These are phyloP conservation scores for Larimichthys polyactis DNA, from an alignment of 2,113 vertebrate species.

Conservation along the genomic window DNA sequence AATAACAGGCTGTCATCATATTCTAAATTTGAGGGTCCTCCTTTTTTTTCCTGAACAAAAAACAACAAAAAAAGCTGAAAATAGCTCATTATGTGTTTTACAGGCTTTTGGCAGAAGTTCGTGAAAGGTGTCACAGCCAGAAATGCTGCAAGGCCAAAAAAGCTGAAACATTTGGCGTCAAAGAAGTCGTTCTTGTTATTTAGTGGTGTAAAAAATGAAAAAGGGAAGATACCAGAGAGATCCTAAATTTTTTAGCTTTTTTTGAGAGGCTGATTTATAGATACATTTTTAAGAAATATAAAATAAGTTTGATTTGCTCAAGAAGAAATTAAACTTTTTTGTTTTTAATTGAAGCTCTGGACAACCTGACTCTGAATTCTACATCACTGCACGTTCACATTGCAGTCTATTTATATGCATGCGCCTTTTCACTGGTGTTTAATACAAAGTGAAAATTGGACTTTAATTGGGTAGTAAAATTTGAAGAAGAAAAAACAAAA, in stretches of 20 bases:
- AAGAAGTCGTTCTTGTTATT: slow-evolving; percentile 55
- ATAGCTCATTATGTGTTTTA: slow-evolving; percentile 61
- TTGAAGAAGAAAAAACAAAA: slow-evolving; percentile 4
- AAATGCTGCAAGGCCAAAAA: slow-evolving; percentile 51
- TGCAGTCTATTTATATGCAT: slow-evolving; percentile 17
- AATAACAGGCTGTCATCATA: slow-evolving; percentile 17
- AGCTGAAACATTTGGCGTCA: slow-evolving; percentile 62
- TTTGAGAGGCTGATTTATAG: slow-evolving; percentile 5
- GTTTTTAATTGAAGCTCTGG: slow-evolving; percentile 13
- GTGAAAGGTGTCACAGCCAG: slow-evolving; percentile 60
- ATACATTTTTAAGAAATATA: background rate
- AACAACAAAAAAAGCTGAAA: slow-evolving; percentile 26
- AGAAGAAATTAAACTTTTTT: background rate
- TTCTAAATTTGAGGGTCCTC: background rate
- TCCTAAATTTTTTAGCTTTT: slow-evolving; percentile 12
- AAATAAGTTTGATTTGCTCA: background rate
- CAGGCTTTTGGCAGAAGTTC: slow-evolving; percentile 60
- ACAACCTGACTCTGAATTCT: slow-evolving; percentile 3
- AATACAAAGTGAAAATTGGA: slow-evolving; percentile 37
- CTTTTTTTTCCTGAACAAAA: slow-evolving; percentile 6
- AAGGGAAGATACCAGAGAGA: background rate
- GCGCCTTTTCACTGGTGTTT: slow-evolving; percentile 6
- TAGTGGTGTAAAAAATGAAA: background rate
- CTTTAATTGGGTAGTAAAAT: slow-evolving; percentile 34
- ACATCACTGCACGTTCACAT: slow-evolving; percentile 14